phyloP scores from a whole-genome alignment of 64 coral and sea anemone genomes.

The Astreopora myriophthalma region DNA sequence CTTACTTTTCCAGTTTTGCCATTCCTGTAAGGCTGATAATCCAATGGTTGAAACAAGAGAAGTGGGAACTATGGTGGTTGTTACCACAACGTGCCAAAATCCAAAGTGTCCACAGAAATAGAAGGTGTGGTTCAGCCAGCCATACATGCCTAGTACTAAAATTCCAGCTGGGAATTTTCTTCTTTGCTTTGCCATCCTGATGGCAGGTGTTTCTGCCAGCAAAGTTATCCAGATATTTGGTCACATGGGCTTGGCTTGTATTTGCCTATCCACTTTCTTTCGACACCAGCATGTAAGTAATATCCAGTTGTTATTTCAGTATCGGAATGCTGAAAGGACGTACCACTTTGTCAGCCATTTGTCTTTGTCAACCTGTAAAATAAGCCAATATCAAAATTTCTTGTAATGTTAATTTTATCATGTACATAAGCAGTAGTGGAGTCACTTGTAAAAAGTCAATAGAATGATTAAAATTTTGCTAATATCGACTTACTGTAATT shows the following conservation, averaged over 20 bases:
- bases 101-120: not conserved
- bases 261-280: slow-evolving; percentile 51
- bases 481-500: too few relatives aligned
- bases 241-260: slow-evolving; percentile 67
- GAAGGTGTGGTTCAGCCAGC: slow-evolving; percentile 32
- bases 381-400: too few relatives aligned
- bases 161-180: slow-evolving; percentile 64
- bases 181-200: slow-evolving; percentile 30
- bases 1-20: slow-evolving; percentile 12
- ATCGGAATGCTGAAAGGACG: not conserved
- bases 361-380: too few relatives aligned
- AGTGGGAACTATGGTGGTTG: slow-evolving; percentile 30
- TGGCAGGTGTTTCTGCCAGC: slow-evolving; percentile 44
- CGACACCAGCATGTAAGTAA: slow-evolving; percentile 21
- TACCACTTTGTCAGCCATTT: too few relatives aligned
- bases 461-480: too few relatives aligned
- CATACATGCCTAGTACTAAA: slow-evolving; percentile 29
- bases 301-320: not conserved
- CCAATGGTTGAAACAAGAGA: not conserved
- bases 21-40: slow-evolving; percentile 50
- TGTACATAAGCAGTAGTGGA: too few relatives aligned
- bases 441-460: too few relatives aligned
- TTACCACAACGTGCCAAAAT: slow-evolving; percentile 34
- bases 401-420: too few relatives aligned
- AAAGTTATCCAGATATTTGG: slow-evolving; percentile 53